A percentile compares a stretch with the other conserved stretches of the same genome.
phyloP scores from a whole-genome alignment of 2,888 invertebrate species.

The Sycophila texana region DNA sequence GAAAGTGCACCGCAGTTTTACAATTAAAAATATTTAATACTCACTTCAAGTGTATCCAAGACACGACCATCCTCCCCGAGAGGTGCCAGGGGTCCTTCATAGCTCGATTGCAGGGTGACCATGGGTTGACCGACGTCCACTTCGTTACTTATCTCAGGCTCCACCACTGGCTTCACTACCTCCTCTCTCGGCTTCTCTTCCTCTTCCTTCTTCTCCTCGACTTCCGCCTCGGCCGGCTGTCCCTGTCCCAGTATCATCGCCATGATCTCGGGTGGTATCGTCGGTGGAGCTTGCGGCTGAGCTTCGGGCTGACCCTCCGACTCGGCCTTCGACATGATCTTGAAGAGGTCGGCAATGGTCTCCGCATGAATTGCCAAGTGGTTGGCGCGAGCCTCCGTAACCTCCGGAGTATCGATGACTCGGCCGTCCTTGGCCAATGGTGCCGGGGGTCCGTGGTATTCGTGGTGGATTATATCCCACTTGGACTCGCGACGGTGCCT shows the following conservation, averaged over 20 bases:
- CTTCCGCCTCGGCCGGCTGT: not conserved
- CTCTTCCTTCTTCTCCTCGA: conserved; percentile 18
- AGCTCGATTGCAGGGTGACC: conserved; percentile 40
- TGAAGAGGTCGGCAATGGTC: conserved; percentile 47
- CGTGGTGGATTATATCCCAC: conserved; percentile 55
- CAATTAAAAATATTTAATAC: conserved; percentile 5
- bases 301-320: not conserved
- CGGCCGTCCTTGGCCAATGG: conserved; percentile 63
- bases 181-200: not conserved
- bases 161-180: conserved; percentile 29
- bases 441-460: conserved; percentile 63
- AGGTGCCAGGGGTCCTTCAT: conserved; percentile 67
- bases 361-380: conserved; percentile 63
- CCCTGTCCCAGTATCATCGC: too few relatives aligned
- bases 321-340: conserved; percentile 43
- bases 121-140: not conserved
- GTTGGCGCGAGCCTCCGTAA: conserved; percentile 61
- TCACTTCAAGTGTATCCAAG: conserved; percentile 68
- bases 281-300: too few relatives aligned
- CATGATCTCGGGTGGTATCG: too few relatives aligned
- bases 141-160: conserved; percentile 37
- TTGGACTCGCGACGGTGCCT: conserved; percentile 20
- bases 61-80: conserved; percentile 66
- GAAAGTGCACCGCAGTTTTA: too few relatives aligned
- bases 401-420: conserved; percentile 64